Evolutionary conservation across 2,797 vertebrate species (phyloP).

Genomic region (Artibeus lituratus): DNA sequence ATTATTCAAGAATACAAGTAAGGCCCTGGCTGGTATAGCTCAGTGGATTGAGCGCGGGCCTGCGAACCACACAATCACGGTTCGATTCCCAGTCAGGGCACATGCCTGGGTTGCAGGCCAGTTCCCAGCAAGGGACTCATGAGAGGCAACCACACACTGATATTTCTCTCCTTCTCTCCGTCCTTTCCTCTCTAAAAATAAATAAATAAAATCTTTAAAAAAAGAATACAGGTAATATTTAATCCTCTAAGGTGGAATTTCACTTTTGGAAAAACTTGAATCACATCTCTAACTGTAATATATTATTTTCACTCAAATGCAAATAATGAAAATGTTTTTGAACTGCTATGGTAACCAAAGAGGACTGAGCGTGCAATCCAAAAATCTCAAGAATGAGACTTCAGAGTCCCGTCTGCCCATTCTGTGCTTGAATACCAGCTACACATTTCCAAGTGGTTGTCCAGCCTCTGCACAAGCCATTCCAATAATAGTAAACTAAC

Average conservation of each 20-base stretch:
- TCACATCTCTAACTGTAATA: not conserved
- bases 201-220: too few relatives aligned
- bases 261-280: not conserved
- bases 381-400: not conserved
- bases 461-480: not conserved
- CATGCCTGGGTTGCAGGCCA: too few relatives aligned
- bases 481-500: not conserved
- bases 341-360: slow-evolving; percentile 7
- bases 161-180: too few relatives aligned
- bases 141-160: too few relatives aligned
- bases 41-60: too few relatives aligned
- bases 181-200: too few relatives aligned
- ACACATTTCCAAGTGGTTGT: not conserved
- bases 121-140: too few relatives aligned
- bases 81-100: too few relatives aligned
- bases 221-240: not conserved
- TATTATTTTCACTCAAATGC: not conserved
- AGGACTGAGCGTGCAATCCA: not conserved
- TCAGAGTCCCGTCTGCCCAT: not conserved
- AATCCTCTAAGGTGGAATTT: not conserved
- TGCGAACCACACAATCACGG: too few relatives aligned
- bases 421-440: not conserved
- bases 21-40: too few relatives aligned
- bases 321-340: not conserved
- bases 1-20: not conserved